Percentiles rank a stretch among this genome's conserved stretches.
These are phyloP conservation scores for Rhabdomys dilectus DNA, from an alignment of 2,113 vertebrate species.

Conservation along the genomic window DNA sequence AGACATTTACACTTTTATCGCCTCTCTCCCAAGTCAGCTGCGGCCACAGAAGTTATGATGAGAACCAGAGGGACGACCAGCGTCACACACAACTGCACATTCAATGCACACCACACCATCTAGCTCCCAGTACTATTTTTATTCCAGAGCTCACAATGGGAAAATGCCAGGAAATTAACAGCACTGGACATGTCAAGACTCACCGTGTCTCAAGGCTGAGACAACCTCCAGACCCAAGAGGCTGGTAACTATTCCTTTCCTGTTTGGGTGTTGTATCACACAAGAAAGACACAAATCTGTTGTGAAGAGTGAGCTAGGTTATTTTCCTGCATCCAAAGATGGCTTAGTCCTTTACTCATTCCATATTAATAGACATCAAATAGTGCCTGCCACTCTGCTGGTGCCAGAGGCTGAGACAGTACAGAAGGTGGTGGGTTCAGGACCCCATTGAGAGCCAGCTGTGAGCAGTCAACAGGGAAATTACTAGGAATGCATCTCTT, in stretches of 20 bases:
- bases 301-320: neutral
- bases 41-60: neutral
- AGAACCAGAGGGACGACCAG: neutral
- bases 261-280: neutral
- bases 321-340: neutral
- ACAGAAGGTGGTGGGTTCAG: neutral
- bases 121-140: neutral
- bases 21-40: neutral
- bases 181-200: neutral
- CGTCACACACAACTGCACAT: fast-evolving
- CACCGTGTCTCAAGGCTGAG: neutral
- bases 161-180: neutral
- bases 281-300: neutral
- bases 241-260: neutral
- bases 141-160: neutral
- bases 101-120: fast-evolving
- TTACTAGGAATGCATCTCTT: neutral
- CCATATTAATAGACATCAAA: neutral
- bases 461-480: neutral
- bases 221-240: neutral
- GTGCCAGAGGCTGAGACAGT: neutral
- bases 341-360: neutral
- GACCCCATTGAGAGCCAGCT: neutral
- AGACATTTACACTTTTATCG: neutral
- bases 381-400: neutral